A percentile compares a stretch with the other conserved stretches of the same genome.
phyloP scores from a whole-genome alignment of 2,797 vertebrate species.

The Acanthis flammea region DNA sequence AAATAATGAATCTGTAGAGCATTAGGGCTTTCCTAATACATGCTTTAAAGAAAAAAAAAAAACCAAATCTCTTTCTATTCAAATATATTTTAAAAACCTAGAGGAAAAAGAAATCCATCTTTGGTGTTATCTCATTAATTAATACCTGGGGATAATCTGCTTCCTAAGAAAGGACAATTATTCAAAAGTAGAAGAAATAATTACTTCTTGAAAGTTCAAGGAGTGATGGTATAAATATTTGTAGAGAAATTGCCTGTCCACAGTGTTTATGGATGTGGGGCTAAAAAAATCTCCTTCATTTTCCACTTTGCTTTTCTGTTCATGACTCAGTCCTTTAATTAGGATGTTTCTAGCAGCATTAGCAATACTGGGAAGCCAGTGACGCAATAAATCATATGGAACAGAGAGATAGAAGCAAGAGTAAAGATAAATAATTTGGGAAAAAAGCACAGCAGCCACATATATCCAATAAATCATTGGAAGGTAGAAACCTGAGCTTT shows the following conservation, averaged over 20 bases:
- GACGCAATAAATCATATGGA: not conserved
- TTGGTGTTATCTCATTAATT: not conserved
- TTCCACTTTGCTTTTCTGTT: not conserved
- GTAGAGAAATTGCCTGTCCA: not conserved
- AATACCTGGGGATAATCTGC: not conserved
- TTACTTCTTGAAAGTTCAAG: not conserved
- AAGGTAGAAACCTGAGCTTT: not conserved
- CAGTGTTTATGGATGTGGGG: not conserved
- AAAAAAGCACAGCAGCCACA: not conserved
- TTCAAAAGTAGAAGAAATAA: not conserved
- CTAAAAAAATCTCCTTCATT: not conserved
- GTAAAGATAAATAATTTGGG: not conserved
- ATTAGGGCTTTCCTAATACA: not conserved
- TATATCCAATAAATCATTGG: not conserved
- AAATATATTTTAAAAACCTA: not conserved
- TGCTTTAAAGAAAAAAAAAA: not conserved
- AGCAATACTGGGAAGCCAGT: not conserved
- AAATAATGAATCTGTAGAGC: constrained; percentile 49
- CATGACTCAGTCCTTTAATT: not conserved
- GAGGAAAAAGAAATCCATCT: not conserved
- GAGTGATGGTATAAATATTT: not conserved
- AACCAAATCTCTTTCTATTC: not conserved
- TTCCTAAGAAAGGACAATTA: constrained; percentile 8
- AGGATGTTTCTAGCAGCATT: not conserved
- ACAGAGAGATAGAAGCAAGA: not conserved